Percentiles rank a stretch among this genome's conserved stretches.
phyloP scores from a whole-genome alignment of 2,113 vertebrate genomes.

The Pelecanoides urinatrix region DNA sequence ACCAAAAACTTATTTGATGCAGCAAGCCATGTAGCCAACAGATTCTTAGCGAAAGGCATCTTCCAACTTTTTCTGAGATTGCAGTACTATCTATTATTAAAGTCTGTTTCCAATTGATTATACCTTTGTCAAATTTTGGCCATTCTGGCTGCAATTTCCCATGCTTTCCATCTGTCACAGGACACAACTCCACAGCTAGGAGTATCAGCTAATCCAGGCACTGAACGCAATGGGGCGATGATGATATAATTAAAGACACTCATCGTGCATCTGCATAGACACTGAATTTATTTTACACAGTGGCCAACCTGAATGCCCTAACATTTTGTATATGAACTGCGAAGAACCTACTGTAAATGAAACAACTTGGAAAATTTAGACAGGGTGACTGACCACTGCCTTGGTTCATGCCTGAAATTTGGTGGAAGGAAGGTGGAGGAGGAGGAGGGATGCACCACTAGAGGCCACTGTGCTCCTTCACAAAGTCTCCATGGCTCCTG shows the following conservation, averaged over 20 bases:
- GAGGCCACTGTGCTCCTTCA: slow-evolving; percentile 5
- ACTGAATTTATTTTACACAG: neutral
- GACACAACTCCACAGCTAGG: neutral
- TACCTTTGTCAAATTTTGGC: neutral
- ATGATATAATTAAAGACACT: neutral
- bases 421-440: neutral
- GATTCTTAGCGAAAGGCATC: neutral
- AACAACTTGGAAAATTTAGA: neutral
- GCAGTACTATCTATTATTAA: neutral
- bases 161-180: neutral
- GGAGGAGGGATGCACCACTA: neutral
- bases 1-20: neutral
- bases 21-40: neutral
- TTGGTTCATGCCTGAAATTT: neutral
- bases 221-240: fast-evolving
- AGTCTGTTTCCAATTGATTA: neutral
- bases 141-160: neutral
- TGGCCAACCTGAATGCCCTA: neutral
- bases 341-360: neutral
- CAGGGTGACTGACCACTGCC: no score
- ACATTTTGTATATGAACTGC: neutral
- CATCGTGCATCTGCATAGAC: neutral
- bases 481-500: neutral
- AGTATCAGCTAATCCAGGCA: neutral
- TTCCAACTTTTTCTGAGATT: neutral